Evolutionary conservation across 1,140 invertebrate genomes (phyloP), one percentile per base, ranked within the genome.

Genomic region (Drosophila guanche): DNA sequence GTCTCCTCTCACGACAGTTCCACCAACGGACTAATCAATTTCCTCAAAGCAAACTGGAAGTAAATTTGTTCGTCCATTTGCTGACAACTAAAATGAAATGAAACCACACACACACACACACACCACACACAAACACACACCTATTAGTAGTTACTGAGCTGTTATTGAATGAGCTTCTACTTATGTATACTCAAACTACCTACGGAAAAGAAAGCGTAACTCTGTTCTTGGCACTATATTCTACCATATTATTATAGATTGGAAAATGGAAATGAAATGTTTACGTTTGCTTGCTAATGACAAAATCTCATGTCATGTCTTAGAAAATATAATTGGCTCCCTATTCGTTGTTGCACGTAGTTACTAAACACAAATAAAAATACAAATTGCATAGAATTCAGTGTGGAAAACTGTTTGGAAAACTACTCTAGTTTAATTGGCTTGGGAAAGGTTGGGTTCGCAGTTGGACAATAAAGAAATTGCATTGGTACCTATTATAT

Each of bases 21-120:
- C 10, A 99, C 98, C 14, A 99, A 99, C 92, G 97, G 97, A 12
- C 94, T 99, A 16, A 98, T 99, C 83, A 98, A 97, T 92, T 99
- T 98, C 92, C 95, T 99, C 76, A 98, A 98, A 84, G 80, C 91
- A 29, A 94, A 93, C 80, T 93, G 90, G 91, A 91, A 91, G 79
- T 90, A 90, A 73, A 67, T 42, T 10, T 37, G 46, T 51, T 20
- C 40, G 70, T 50, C 40, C 46, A 41, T 74, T 53, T 74, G 70
- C 65, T 74, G 71, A 41, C 48, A 67, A 74, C 65, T 73, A 72
- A 69, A 73, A 62, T 53, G 54, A 70, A 48, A 56, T 65, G 52
- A 55, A 37, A 33, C 3, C 8, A 8, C 8, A 10, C 29, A 8
- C 8, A 8, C 29, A 8, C 29, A 1, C 1, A 37, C 33, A 57